Conservation (phyloP, 2,888 invertebrate species). For the Pristionchus exspectatus region DNA sequence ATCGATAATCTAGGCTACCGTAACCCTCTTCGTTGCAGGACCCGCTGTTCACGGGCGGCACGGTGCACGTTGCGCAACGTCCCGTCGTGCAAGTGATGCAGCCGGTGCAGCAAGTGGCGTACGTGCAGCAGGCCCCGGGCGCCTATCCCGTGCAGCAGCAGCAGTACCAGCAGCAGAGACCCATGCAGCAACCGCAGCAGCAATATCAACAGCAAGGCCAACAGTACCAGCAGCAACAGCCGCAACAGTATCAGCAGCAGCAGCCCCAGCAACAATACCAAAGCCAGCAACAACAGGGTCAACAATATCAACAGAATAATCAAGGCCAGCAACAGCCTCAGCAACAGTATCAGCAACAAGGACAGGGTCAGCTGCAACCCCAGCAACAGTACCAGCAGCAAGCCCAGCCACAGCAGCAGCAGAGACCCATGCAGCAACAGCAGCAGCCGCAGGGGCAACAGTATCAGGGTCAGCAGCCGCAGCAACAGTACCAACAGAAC, state of each 20-base stretch:
- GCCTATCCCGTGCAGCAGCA: background rate
- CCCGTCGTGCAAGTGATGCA: background rate
- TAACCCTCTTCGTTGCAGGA: background rate
- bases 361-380: background rate
- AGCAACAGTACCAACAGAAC: background rate
- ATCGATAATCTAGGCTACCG: background rate
- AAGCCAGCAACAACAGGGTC: background rate
- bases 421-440: background rate
- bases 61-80: too few relatives aligned
- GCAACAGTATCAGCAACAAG: background rate
- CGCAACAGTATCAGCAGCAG: too few relatives aligned
- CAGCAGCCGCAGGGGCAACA: background rate
- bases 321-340: background rate
- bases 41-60: background rate
- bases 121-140: background rate
- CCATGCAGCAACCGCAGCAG: background rate
- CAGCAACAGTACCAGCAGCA: background rate
- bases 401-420: background rate
- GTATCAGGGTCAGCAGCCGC: background rate
- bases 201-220: background rate
- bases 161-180: background rate
- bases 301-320: background rate
- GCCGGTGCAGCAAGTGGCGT: background rate
- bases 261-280: too few relatives aligned
- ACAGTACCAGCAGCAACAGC: too few relatives aligned